Evolutionary conservation across 1,140 invertebrate species (phyloP), one percentile per base, ranked within the genome.

Genomic region (Drosophila murphyi): DNA sequence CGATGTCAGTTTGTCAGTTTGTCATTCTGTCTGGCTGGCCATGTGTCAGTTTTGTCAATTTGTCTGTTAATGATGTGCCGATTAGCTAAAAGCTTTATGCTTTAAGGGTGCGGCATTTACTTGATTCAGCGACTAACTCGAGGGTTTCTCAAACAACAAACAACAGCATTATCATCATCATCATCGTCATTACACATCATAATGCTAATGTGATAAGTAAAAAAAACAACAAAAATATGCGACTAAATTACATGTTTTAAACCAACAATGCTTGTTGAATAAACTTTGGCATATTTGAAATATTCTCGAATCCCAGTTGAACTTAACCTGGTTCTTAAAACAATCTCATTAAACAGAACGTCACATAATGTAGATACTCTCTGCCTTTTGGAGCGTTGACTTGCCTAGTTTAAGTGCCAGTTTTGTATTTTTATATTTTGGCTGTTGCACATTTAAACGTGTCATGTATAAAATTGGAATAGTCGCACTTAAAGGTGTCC

Each of bases 61-160:
- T 51, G 43, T 29, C 56, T 54, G 67, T 28, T 63, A 50, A 71
- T 63, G 55, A 68, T 35, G 47, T 54, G 47, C 10, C 56, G 48
- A 61, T 55, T 54, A 67, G 64, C 64, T 73, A 55, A 55, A 60
- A 73, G 71, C 71, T 41, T 55, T 55, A 43, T n/a, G 39, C n/a
- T 43, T 43, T 43, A 52, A 69, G 63, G 71, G 64, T 73, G 64
- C 56, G 64, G 39, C 60, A 10, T 56, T 50, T 61, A 51, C 45
- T 69, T 37, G 59, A 62, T 45, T 65, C 41, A 72, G 43, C 48
- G 47, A 57, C 34, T 45, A 52, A 59, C 32, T 60, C 41, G 64
- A 68, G 55, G 63, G 37, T 54, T 60, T 72, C 41, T 10, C 52
- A 31, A 50, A 41, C 39, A 41, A 12, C 39, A 32, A 43, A 48